A percentile compares a stretch with the other conserved stretches of the same genome.
Conservation (phyloP, 2,797 vertebrate genomes). For the Rhabdomys pumilio region DNA sequence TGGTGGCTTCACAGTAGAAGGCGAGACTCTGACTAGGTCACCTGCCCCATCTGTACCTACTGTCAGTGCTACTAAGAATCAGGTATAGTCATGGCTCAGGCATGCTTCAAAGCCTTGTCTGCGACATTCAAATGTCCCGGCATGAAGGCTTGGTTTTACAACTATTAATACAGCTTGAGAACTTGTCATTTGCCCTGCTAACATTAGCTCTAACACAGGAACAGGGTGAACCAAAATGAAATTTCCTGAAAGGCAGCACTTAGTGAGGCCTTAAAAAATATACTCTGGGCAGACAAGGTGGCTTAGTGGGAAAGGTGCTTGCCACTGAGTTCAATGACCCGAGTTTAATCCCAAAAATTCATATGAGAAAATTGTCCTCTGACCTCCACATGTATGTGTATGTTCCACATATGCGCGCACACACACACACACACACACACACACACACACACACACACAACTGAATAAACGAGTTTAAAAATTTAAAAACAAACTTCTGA, state of each 20-base stretch:
- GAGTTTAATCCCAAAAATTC: neutral
- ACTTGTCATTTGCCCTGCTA: too few species aligned
- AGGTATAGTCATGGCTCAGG: neutral
- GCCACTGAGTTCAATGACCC: neutral
- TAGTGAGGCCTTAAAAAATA: neutral
- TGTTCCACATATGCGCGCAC: neutral
- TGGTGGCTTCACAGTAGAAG: rapidly evolving
- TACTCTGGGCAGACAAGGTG: too few species aligned
- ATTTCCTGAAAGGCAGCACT: neutral
- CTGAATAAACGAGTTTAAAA: neutral
- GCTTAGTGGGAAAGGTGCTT: neutral
- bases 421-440: neutral
- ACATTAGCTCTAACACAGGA: neutral
- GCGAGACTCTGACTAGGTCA: neutral
- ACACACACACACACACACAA: neutral
- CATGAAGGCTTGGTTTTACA: conserved; percentile 2
- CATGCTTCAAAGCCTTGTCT: neutral
- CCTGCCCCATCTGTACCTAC: neutral
- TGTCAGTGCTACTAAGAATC: neutral
- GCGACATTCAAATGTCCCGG: neutral
- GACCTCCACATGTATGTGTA: neutral
- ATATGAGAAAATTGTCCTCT: neutral
- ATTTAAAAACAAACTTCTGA: conserved; percentile 39
- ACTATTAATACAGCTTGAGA: neutral
- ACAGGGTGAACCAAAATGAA: neutral